These are phyloP conservation scores for Scaptomyza montana DNA, from an alignment of 1,140 invertebrate species.

Conservation along the genomic window DNA sequence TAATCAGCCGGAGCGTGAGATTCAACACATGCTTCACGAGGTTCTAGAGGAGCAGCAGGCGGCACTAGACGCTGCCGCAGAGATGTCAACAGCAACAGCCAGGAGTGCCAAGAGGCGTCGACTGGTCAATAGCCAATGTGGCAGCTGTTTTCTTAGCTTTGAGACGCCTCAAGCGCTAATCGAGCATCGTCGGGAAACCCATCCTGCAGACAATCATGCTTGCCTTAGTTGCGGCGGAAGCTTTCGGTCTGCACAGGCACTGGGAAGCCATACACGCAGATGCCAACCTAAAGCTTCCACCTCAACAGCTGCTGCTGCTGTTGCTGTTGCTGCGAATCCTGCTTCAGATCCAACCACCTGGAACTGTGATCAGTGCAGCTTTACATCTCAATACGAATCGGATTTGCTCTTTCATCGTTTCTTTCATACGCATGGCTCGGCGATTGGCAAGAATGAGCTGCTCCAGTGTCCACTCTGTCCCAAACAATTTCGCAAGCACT, in stretches of 20 bases:
- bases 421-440: slow-evolving; percentile 73
- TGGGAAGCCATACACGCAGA: slow-evolving; percentile 87
- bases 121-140: slow-evolving; percentile 26
- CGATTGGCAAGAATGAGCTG: slow-evolving; percentile 73
- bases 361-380: slow-evolving; percentile 64
- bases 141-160: slow-evolving; percentile 65
- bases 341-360: slow-evolving; percentile 13
- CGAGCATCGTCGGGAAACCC: slow-evolving; percentile 86
- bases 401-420: slow-evolving; percentile 75
- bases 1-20: slow-evolving; percentile 26
- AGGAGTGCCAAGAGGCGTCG: slow-evolving; percentile 3
- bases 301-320: slow-evolving; percentile 4
- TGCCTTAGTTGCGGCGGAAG: slow-evolving; percentile 88
- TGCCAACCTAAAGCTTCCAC: slow-evolving; percentile 84
- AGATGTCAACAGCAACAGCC: not conserved
- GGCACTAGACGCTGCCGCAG: not conserved
- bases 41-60: slow-evolving; percentile 41
- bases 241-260: slow-evolving; percentile 89
- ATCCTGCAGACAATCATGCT: slow-evolving; percentile 83
- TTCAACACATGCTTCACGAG: slow-evolving; percentile 51
- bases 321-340: not conserved
- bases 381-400: slow-evolving; percentile 66
- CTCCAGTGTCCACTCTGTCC: slow-evolving; percentile 88
- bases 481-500: slow-evolving; percentile 88
- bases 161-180: slow-evolving; percentile 86